A percentile compares a stretch with the other conserved stretches of the same genome.
Conservation (phyloP, 2,113 vertebrate species). For the Plotosus lineatus region DNA sequence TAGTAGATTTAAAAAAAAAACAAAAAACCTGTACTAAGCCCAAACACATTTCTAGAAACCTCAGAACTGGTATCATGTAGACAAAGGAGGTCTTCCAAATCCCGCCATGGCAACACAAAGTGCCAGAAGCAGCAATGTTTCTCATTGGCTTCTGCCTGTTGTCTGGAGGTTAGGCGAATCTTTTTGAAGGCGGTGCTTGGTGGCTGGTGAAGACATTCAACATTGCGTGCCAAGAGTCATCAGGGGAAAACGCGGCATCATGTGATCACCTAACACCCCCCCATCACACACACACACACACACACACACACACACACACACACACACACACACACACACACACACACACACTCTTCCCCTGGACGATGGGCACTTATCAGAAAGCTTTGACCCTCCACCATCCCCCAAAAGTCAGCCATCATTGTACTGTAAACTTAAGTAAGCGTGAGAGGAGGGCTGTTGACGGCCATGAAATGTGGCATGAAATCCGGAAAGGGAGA, state of each 20-base stretch:
- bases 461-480: slow-evolving; percentile 78
- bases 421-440: slow-evolving; percentile 70
- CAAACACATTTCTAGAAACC: not conserved
- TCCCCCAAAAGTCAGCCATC: slow-evolving; percentile 56
- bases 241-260: slow-evolving; percentile 59
- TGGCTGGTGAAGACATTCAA: slow-evolving; percentile 40
- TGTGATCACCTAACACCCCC: slow-evolving; percentile 57
- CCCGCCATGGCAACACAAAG: slow-evolving; percentile 33
- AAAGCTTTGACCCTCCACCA: slow-evolving; percentile 32
- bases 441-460: slow-evolving; percentile 79
- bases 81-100: slow-evolving; percentile 13
- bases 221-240: slow-evolving; percentile 73
- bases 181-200: slow-evolving; percentile 19
- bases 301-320: too few species aligned
- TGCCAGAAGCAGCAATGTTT: slow-evolving; percentile 3
- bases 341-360: too few species aligned
- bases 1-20: not conserved
- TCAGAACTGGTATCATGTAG: not conserved
- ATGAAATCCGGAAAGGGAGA: slow-evolving; percentile 68
- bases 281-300: too few species aligned
- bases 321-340: too few species aligned
- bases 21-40: not conserved
- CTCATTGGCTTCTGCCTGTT: slow-evolving; percentile 36
- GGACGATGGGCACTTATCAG: slow-evolving; percentile 68
- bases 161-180: not conserved